A percentile compares a stretch with the other conserved stretches of the same genome.
These are phyloP conservation scores for Hylaeus volcanicus DNA, from an alignment of 1,140 invertebrate genomes.

Conservation along the genomic window DNA sequence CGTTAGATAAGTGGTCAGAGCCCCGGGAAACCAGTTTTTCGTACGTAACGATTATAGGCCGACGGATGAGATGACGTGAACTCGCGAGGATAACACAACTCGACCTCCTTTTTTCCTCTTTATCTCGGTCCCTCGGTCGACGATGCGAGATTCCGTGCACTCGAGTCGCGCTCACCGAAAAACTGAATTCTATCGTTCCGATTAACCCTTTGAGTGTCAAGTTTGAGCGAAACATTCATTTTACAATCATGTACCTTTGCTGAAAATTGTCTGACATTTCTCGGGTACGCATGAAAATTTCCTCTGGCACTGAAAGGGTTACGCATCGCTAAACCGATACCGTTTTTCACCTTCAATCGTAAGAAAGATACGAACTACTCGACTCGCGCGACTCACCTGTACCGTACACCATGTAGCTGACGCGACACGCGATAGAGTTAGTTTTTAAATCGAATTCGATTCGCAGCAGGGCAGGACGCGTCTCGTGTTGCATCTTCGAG, in stretches of 20 bases:
- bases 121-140: neutral
- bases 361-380: too few species aligned
- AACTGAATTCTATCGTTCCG: neutral
- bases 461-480: conserved; percentile 30
- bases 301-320: too few species aligned
- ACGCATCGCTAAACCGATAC: too few species aligned
- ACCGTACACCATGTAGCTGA: neutral
- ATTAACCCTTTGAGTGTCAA: too few species aligned
- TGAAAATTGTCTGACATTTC: too few species aligned
- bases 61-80: conserved; percentile 52
- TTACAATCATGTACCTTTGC: too few species aligned
- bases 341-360: too few species aligned
- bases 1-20: conserved; percentile 52
- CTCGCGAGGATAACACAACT: conserved; percentile 45
- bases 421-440: neutral
- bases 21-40: conserved; percentile 61
- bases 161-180: neutral
- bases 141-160: neutral
- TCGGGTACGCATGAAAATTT: too few species aligned
- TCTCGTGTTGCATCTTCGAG: conserved; percentile 44
- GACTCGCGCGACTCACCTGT: too few species aligned
- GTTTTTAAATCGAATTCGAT: conserved; percentile 29
- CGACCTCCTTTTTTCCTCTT: conserved; percentile 22
- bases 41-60: conserved; percentile 56
- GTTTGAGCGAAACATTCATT: too few species aligned